A percentile compares a stretch with the other conserved stretches of the same genome.
Conservation (phyloP, 30 jellyfish, hydroid and myxozoan species). For the Aurelia coerulea region DNA sequence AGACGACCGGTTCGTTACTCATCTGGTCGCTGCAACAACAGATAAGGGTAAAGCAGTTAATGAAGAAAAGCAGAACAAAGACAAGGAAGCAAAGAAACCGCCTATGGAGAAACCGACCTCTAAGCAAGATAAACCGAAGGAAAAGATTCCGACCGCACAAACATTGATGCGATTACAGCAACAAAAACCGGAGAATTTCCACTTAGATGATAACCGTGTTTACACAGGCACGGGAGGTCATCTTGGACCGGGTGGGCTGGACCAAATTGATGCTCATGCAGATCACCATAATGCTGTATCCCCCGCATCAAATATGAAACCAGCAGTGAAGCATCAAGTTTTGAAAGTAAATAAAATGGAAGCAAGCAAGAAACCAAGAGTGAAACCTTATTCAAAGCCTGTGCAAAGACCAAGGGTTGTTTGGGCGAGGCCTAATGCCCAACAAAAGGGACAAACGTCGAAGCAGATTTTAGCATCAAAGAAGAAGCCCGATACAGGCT, state of each 20-base stretch:
- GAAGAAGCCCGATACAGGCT: neutral
- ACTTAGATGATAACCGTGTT: slow-evolving; percentile 35
- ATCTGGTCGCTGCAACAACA: slow-evolving; percentile 65
- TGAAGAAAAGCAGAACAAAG: slow-evolving; percentile 14
- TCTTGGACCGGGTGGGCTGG: slow-evolving; percentile 30
- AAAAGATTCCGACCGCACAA: slow-evolving; percentile 55
- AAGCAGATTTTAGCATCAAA: neutral
- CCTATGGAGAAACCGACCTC: slow-evolving; percentile 70
- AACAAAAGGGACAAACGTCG: neutral
- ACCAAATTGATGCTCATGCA: slow-evolving; percentile 32
- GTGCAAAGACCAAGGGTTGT: slow-evolving; percentile 37
- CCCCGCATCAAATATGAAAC: slow-evolving; percentile 13
- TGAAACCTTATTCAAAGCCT: neutral
- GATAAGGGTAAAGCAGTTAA: slow-evolving; percentile 53
- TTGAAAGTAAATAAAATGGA: slow-evolving; percentile 22
- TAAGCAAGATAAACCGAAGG: slow-evolving; percentile 59
- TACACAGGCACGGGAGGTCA: slow-evolving; percentile 31
- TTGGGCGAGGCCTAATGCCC: slow-evolving; percentile 27
- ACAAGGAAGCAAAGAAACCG: slow-evolving; percentile 52
- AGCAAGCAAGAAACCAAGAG: neutral
- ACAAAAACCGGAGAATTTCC: slow-evolving; percentile 58
- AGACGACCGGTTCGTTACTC: slow-evolving; percentile 81
- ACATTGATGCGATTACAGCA: slow-evolving; percentile 43
- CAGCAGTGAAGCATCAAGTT: slow-evolving; percentile 42
- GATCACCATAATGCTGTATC: neutral